Conservation (phyloP, 2,888 invertebrate species). For the Cosmorhoe ocellata region DNA sequence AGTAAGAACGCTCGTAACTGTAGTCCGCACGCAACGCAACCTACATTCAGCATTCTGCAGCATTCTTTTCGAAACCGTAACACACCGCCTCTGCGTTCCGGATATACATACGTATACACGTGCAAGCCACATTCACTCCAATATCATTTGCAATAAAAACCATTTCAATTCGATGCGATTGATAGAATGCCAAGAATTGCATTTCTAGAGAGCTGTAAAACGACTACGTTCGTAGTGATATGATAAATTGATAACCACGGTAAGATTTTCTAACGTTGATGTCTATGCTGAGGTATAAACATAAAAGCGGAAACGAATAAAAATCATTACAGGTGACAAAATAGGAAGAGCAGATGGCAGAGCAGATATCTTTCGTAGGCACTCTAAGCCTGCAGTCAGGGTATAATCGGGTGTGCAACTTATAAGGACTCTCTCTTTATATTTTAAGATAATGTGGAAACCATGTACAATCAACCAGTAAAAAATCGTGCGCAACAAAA, state of each 20-base stretch:
- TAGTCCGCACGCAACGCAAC: slow-evolving; percentile 76
- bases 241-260: slow-evolving; percentile 53
- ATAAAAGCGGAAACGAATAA: slow-evolving; percentile 4
- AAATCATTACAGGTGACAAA: neutral
- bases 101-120: slow-evolving; percentile 53
- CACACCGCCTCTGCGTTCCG: slow-evolving; percentile 79
- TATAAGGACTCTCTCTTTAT: too few species aligned
- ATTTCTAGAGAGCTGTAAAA: slow-evolving; percentile 75
- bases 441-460: too few species aligned
- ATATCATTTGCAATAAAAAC: slow-evolving; percentile 64
- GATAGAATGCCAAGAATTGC: slow-evolving; percentile 64
- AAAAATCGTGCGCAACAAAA: slow-evolving; percentile 1
- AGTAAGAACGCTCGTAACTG: slow-evolving; percentile 73
- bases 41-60: slow-evolving; percentile 81
- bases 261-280: slow-evolving; percentile 17
- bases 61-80: slow-evolving; percentile 82
- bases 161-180: slow-evolving; percentile 57
- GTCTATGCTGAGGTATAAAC: slow-evolving; percentile 4
- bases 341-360: too few species aligned
- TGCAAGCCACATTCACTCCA: slow-evolving; percentile 70
- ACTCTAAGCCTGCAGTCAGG: too few species aligned
- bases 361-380: too few species aligned
- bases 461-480: too few species aligned
- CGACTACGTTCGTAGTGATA: slow-evolving; percentile 57
- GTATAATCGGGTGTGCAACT: too few species aligned